These are phyloP conservation scores for Trichonephila clavipes DNA, from an alignment of 1,140 invertebrate species.

Conservation along the genomic window DNA sequence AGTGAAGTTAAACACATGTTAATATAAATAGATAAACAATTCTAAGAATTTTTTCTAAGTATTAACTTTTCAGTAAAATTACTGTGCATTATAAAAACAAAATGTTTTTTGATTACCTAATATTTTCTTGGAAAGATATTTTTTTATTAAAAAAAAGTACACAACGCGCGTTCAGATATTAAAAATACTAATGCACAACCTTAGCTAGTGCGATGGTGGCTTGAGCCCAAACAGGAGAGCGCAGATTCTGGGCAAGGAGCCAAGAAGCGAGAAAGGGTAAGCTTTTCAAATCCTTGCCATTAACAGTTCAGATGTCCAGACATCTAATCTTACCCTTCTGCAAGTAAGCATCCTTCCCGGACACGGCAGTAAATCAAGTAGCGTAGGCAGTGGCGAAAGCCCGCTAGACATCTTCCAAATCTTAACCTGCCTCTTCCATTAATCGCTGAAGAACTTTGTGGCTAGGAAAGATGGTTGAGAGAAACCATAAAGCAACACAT, in stretches of 20 bases:
- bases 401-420: slow-evolving; percentile 44
- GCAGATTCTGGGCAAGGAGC: slow-evolving; percentile 41
- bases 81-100: too few relatives aligned
- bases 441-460: slow-evolving; percentile 27
- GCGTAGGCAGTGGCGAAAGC: not conserved
- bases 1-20: too few relatives aligned
- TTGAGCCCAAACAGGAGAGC: not conserved
- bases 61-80: too few relatives aligned
- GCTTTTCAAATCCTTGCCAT: slow-evolving; percentile 70
- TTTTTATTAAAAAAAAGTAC: not conserved
- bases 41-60: too few relatives aligned
- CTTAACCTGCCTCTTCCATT: slow-evolving; percentile 51
- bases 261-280: slow-evolving; percentile 62
- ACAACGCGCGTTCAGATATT: too few relatives aligned
- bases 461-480: not conserved
- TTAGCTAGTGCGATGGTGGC: not conserved
- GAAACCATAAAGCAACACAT: slow-evolving; percentile 36
- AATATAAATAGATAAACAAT: too few relatives aligned
- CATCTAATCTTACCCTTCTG: slow-evolving; percentile 65
- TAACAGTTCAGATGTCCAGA: slow-evolving; percentile 70
- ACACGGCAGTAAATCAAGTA: slow-evolving; percentile 55
- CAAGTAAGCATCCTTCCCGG: slow-evolving; percentile 62
- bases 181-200: slow-evolving; percentile 3
- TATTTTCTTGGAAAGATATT: too few relatives aligned
- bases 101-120: too few relatives aligned